Conservation (phyloP, 2,113 vertebrate species). For the Phainopepla nitens region DNA sequence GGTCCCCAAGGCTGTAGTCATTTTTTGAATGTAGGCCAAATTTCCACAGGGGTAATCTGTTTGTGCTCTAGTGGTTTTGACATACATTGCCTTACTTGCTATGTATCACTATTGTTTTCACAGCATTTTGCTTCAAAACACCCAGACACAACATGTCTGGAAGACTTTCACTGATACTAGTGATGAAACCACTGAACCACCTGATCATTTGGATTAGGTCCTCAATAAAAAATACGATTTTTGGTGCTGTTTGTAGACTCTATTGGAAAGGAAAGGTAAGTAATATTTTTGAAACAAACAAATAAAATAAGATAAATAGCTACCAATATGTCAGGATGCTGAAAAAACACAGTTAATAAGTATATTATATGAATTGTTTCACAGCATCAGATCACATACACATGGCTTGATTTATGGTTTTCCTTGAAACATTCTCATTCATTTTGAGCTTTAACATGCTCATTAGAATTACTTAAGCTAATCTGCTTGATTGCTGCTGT, state of each 20-base stretch:
- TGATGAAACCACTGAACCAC: neutral
- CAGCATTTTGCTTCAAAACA: neutral
- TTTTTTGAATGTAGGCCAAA: neutral
- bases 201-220: neutral
- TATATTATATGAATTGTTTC: neutral
- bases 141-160: neutral
- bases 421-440: neutral
- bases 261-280: neutral
- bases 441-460: neutral
- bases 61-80: neutral
- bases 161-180: neutral
- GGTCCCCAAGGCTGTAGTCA: neutral
- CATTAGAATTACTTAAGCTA: constrained; percentile 12
- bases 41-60: neutral
- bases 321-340: neutral
- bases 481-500: constrained; percentile 40
- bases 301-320: neutral
- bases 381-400: neutral
- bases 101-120: neutral
- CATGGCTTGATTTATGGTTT: neutral
- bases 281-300: neutral
- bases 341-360: neutral
- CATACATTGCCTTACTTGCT: neutral
- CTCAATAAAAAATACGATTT: neutral
- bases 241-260: neutral